Conservation (phyloP, 2,888 invertebrate genomes). For the Axea sp. region DNA sequence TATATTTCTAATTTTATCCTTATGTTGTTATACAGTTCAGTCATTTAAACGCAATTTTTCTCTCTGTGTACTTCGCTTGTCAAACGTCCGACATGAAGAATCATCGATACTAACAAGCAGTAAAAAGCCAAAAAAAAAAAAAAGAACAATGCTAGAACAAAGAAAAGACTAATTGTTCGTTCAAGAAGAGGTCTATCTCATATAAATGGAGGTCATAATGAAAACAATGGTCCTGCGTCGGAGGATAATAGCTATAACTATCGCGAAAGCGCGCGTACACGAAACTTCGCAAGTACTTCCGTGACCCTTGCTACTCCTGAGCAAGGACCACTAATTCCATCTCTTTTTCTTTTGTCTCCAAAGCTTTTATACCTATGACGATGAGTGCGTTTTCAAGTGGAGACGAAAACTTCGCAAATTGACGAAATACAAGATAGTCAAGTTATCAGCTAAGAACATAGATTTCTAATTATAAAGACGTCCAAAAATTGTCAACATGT, state of each 20-base stretch:
- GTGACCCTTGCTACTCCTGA: conserved; percentile 24
- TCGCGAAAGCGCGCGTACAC: conserved; percentile 33
- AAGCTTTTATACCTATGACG: conserved; percentile 51
- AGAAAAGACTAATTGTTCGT: conserved; percentile 50
- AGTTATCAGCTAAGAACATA: no score
- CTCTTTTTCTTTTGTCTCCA: conserved; percentile 37
- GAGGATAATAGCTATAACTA: conserved; percentile 41
- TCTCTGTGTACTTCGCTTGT: no score
- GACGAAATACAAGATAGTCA: conserved; percentile 63
- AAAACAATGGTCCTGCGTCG: conserved; percentile 50
- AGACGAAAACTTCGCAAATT: conserved; percentile 68
- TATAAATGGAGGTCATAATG: conserved; percentile 46
- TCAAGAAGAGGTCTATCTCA: conserved; percentile 46
- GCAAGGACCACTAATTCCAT: conserved; percentile 41
- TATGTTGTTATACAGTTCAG: no score
- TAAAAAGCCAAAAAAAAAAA: conserved; percentile 8
- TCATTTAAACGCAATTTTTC: no score
- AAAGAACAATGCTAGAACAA: conserved; percentile 28
- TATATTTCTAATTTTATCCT: no score
- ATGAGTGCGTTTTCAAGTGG: conserved; percentile 62
- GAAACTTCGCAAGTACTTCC: conserved; percentile 39
- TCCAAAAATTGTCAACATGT: no score
- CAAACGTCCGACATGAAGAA: conserved; percentile 21
- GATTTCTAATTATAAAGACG: no score
- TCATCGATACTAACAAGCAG: conserved; percentile 27